phyloP scores from a whole-genome alignment of 2,888 invertebrate genomes.

The Luffia ferchaultella region DNA sequence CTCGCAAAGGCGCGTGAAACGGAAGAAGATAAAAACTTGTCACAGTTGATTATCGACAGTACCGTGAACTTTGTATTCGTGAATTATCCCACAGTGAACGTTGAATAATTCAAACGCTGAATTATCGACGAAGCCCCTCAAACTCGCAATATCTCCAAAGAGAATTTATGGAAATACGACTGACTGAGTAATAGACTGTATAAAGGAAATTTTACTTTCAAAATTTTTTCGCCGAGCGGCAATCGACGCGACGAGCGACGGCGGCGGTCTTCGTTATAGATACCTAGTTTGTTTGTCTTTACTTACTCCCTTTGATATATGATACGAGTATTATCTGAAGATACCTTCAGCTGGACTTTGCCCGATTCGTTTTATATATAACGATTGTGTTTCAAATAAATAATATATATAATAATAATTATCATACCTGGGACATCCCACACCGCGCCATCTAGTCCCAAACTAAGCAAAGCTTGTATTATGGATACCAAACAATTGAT shows the following conservation, averaged over 20 bases:
- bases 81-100: constrained; percentile 47
- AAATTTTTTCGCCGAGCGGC: background rate
- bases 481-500: too few relatives aligned
- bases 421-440: too few relatives aligned
- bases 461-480: too few relatives aligned
- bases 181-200: constrained; percentile 20
- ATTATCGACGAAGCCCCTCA: constrained; percentile 39
- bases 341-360: background rate
- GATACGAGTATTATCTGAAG: background rate
- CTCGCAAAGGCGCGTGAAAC: background rate
- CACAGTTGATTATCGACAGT: constrained; percentile 37
- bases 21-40: constrained; percentile 3
- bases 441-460: too few relatives aligned
- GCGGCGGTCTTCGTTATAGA: background rate
- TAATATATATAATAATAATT: too few relatives aligned
- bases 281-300: constrained; percentile 1
- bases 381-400: too few relatives aligned
- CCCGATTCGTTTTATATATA: background rate
- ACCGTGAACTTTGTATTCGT: constrained; percentile 45
- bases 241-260: constrained; percentile 1
- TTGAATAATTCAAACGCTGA: constrained; percentile 51
- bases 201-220: background rate
- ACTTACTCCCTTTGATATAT: background rate
- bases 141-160: constrained; percentile 36
- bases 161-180: constrained; percentile 40